These are phyloP conservation scores for Clarias gariepinus DNA, from an alignment of 2,113 vertebrate species.

Conservation along the genomic window DNA sequence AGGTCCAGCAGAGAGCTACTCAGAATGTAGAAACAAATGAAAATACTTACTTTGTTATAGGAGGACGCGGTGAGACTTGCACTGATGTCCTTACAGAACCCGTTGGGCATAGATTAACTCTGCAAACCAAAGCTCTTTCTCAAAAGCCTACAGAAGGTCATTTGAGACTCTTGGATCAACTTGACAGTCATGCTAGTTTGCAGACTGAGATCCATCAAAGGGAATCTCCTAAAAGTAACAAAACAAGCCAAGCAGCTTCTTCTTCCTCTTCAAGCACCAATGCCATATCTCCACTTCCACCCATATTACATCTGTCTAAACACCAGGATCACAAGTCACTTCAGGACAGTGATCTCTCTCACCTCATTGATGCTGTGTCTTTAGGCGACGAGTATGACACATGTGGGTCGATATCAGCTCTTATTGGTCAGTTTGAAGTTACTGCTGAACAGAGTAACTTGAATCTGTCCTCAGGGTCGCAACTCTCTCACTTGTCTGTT, in stretches of 20 bases:
- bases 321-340: conserved; percentile 66
- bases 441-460: conserved; percentile 65
- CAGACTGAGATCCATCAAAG: conserved; percentile 36
- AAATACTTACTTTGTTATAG: conserved; percentile 67
- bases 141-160: conserved; percentile 31
- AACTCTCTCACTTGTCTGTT: not conserved
- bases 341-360: conserved; percentile 85
- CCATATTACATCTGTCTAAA: conserved; percentile 48
- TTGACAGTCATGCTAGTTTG: conserved; percentile 14
- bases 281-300: conserved; percentile 57
- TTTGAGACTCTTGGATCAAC: conserved; percentile 22
- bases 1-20: conserved; percentile 41
- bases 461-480: conserved; percentile 26
- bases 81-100: conserved; percentile 62
- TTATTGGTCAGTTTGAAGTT: conserved; percentile 82
- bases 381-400: conserved; percentile 76
- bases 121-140: conserved; percentile 47
- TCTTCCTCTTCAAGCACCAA: conserved; percentile 56
- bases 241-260: conserved; percentile 56
- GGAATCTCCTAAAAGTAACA: conserved; percentile 59
- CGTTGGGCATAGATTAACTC: conserved; percentile 37
- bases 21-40: conserved; percentile 55
- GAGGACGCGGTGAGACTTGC: conserved; percentile 51
- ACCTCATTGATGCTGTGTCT: conserved; percentile 86
- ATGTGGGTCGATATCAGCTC: conserved; percentile 81